Base-by-base conservation (phyloP, 2,888 invertebrate species). In the Synanthedon tipuliformis region DNA sequence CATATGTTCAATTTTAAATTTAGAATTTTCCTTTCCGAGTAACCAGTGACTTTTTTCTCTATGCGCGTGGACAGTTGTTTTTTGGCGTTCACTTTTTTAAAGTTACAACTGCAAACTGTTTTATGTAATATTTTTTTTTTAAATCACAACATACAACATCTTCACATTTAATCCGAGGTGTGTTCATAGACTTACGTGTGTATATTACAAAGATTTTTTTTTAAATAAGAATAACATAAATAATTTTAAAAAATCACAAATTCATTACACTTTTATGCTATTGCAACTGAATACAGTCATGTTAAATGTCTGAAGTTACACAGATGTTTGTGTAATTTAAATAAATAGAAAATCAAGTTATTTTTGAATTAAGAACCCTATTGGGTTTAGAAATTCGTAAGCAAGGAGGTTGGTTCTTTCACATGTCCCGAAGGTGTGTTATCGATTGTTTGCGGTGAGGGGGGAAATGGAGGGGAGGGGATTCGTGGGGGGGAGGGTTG, bases 381-480 rank as follows among this genome's bases (percentile, higher is more conserved):
- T 8, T 8, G 51, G 48, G 52, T 49, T 18, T 23, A 50, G 8
- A 50, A 68, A 64, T 61, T 69, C 68, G 66, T 60, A 62, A 63
- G 61, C 62, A 66, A n/a, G 7, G 56, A 52, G 55, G 56, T 59
- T 55, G 59, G 16, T 49, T 49, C 18, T 49, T 63, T 58, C 59
- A 62, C 64, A 68, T 67, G 66, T 66, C 64, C 65, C 60, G 59
- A 62, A 69, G 67, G 69, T 68, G 65, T 63, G 62, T 68, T 81
- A 81, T 81, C 73, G 81, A 81, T 81, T 79, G 48, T 54, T 54
- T 59, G 54, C 55, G 59, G 61, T 60, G 65, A 68, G 62, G 64
- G 62, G 66, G 64, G 75, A 72, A 75, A 79, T 77, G 78, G 65
- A 67, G 62, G 64, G 62, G 66, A 63, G 74, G 71, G 74, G 79